These are phyloP conservation scores for Lordiphosa stackelbergi DNA, from an alignment of 1,140 invertebrate genomes.

Conservation along the genomic window DNA sequence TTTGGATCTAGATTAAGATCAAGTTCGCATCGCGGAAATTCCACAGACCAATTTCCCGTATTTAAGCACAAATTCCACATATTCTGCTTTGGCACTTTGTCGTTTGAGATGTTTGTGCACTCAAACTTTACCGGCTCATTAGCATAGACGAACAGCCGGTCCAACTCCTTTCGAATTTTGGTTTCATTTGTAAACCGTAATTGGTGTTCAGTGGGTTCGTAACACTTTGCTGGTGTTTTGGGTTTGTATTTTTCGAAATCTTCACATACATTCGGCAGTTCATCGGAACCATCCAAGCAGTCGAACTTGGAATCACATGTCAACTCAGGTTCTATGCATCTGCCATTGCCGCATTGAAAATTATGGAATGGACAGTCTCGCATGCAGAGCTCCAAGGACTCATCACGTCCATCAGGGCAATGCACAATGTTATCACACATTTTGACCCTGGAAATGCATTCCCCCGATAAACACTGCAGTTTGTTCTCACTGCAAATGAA, in stretches of 20 bases:
- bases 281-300: constrained; percentile 34
- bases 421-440: constrained; percentile 14
- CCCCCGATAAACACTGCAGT: background rate
- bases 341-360: constrained; percentile 29
- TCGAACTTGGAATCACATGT: constrained; percentile 21
- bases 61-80: constrained; percentile 20
- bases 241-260: accelerated
- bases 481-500: constrained; percentile 1
- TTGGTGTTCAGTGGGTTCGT: background rate
- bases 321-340: background rate
- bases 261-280: background rate
- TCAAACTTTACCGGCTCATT: constrained; percentile 7
- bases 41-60: constrained; percentile 3
- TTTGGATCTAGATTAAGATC: background rate
- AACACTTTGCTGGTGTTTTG: background rate
- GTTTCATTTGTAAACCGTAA: background rate
- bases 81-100: accelerated
- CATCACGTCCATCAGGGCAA: constrained; percentile 27
- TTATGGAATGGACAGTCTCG: accelerated
- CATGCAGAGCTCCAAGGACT: constrained; percentile 22
- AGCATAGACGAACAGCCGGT: constrained; percentile 11
- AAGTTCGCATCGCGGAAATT: background rate
- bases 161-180: background rate
- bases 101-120: background rate
- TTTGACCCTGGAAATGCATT: background rate